Evolutionary conservation across 2,888 invertebrate species (phyloP).

Genomic region (Apamea epomidion): DNA sequence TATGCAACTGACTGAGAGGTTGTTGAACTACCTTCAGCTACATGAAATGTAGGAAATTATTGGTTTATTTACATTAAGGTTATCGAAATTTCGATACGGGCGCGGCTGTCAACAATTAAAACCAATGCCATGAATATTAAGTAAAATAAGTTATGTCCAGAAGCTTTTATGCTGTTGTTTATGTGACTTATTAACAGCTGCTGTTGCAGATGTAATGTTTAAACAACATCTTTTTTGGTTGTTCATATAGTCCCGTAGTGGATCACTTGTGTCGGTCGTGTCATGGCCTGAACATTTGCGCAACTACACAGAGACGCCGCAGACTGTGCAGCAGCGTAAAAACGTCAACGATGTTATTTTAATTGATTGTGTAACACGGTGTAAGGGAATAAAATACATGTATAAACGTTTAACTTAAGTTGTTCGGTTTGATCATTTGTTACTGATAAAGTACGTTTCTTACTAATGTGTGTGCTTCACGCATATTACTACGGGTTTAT

Average conservation of each 20-base stretch:
- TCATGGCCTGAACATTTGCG: conserved; percentile 61
- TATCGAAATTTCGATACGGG: conserved; percentile 36
- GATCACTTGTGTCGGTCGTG: conserved; percentile 50
- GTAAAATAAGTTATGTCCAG: conserved; percentile 49
- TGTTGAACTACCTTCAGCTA: conserved; percentile 46
- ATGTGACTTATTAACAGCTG: conserved; percentile 41
- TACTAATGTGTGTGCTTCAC: conserved; percentile 23
- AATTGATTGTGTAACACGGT: conserved; percentile 62
- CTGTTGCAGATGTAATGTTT: conserved; percentile 33
- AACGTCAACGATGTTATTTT: conserved; percentile 54
- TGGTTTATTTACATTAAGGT: conserved; percentile 47
- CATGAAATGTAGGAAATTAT: conserved; percentile 50
- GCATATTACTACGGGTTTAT: conserved; percentile 14
- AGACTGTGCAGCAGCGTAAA: conserved; percentile 46
- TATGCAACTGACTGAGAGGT: conserved; percentile 25
- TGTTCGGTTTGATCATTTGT: conserved; percentile 33
- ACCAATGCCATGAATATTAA: conserved; percentile 58
- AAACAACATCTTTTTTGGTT: conserved; percentile 36
- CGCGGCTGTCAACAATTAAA: conserved; percentile 51
- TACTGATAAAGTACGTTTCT: conserved; percentile 40
- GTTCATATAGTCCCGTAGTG: conserved; percentile 3
- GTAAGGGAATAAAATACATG: conserved; percentile 54
- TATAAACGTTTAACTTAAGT: conserved; percentile 41
- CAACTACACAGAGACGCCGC: conserved; percentile 52
- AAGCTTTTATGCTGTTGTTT: conserved; percentile 43